A percentile compares a stretch with the other conserved stretches of the same genome.
These are phyloP conservation scores for Lampris incognitus DNA, from an alignment of 2,113 vertebrate species.

Conservation along the genomic window DNA sequence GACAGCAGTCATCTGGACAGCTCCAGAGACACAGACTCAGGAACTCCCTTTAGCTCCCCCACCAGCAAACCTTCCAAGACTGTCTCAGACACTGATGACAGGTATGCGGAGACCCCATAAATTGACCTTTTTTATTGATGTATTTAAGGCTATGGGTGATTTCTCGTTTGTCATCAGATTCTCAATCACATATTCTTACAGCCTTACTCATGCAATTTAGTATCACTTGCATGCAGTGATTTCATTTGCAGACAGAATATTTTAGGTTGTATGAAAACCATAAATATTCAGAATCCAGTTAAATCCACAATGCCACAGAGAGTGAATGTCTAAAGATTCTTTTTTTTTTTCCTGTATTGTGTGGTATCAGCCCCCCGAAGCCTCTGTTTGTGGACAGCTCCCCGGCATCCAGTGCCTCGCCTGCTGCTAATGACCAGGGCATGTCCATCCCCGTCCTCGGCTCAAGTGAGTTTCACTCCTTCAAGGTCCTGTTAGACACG, in stretches of 20 bases:
- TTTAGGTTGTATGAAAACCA: too few relatives aligned
- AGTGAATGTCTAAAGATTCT: not conserved
- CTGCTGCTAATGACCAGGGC: slow-evolving; percentile 74
- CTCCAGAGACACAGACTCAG: slow-evolving; percentile 87
- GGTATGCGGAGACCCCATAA: slow-evolving; percentile 71
- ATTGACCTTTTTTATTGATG: not conserved
- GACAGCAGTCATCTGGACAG: slow-evolving; percentile 86
- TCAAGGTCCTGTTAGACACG: not conserved
- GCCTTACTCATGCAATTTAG: too few relatives aligned
- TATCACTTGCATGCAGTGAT: not conserved
- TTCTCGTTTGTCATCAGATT: too few relatives aligned
- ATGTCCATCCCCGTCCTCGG: slow-evolving; percentile 84
- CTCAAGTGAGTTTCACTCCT: slow-evolving; percentile 81
- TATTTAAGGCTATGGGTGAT: too few relatives aligned
- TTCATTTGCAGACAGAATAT: not conserved
- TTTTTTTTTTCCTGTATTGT: slow-evolving; percentile 1
- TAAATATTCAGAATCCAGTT: too few relatives aligned
- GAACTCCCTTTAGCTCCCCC: slow-evolving; percentile 84
- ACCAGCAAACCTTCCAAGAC: slow-evolving; percentile 79
- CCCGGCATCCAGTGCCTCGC: slow-evolving; percentile 51
- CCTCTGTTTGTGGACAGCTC: slow-evolving; percentile 78
- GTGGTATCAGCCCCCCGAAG: slow-evolving; percentile 74
- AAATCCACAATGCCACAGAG: not conserved
- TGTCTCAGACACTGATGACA: slow-evolving; percentile 79
- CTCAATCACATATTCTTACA: too few relatives aligned